Conservation (phyloP, 2,888 invertebrate species). For the Eupelmus urozonus region DNA sequence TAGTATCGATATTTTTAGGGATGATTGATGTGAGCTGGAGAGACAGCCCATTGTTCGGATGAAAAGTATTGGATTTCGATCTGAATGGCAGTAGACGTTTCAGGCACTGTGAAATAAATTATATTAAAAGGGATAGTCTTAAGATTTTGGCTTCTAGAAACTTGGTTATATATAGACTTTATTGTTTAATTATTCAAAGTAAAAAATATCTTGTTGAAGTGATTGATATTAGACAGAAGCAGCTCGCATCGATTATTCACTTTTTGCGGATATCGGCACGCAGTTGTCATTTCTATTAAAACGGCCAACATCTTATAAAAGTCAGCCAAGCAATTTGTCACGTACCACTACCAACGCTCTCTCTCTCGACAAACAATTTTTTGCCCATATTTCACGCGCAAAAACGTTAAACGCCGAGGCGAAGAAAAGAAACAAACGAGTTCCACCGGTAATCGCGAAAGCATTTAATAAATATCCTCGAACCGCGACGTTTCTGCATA, state of each 20-base stretch:
- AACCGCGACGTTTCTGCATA: background rate
- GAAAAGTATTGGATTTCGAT: slow-evolving; percentile 18
- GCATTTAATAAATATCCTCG: background rate
- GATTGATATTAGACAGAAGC: background rate
- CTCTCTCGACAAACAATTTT: slow-evolving; percentile 40
- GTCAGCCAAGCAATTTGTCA: background rate
- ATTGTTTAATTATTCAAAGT: too few species aligned
- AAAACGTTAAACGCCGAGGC: background rate
- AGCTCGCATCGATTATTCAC: background rate
- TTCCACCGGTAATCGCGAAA: too few species aligned
- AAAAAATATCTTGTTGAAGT: background rate
- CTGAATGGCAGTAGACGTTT: background rate
- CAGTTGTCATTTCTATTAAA: slow-evolving; percentile 10
- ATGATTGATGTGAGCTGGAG: slow-evolving; percentile 22
- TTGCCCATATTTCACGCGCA: slow-evolving; percentile 4
- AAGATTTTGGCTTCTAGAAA: too few species aligned
- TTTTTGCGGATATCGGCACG: background rate
- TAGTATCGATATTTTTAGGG: slow-evolving; percentile 28
- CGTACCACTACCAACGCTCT: too few species aligned
- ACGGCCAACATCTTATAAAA: background rate
- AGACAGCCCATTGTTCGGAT: background rate
- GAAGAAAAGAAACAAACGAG: background rate
- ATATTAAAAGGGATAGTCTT: background rate
- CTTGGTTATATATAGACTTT: too few species aligned
- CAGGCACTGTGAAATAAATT: background rate